Conservation (phyloP, 2,113 vertebrate species). For the Todiramphus chloris region DNA sequence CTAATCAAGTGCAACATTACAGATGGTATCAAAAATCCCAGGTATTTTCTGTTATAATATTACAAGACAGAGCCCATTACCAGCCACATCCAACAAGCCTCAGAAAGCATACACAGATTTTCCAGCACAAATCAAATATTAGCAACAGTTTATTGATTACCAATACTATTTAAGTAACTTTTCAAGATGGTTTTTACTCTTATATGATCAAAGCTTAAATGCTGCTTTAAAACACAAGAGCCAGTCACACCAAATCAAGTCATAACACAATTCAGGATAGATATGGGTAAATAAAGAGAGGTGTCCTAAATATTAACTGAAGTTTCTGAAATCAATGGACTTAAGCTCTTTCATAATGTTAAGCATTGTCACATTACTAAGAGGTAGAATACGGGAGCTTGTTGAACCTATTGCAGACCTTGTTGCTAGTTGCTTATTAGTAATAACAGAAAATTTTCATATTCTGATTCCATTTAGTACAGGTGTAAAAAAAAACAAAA, state of each 20-base stretch:
- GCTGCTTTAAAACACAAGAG: not conserved
- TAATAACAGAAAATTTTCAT: not conserved
- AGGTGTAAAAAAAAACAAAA: not conserved
- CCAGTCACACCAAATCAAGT: not conserved
- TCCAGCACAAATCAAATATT: not conserved
- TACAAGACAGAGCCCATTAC: not conserved
- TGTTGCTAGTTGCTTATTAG: not conserved
- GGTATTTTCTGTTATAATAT: not conserved
- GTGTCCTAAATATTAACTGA: not conserved
- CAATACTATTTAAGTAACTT: not conserved
- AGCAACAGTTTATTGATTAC: not conserved
- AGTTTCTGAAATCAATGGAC: not conserved
- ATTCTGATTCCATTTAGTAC: not conserved
- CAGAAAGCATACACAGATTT: not conserved
- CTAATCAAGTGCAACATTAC: not conserved
- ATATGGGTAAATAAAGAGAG: not conserved
- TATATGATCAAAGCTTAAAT: not conserved
- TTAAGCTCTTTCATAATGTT: not conserved
- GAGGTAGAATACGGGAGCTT: not conserved
- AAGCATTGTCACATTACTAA: not conserved
- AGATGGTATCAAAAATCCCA: not conserved
- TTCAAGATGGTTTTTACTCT: not conserved
- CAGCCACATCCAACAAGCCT: not conserved
- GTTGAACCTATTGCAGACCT: not conserved
- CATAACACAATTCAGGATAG: not conserved